Percentiles rank a stretch among this genome's conserved stretches.
Conservation (phyloP, 1,140 invertebrate species). For the Heliconius hewitsoni region DNA sequence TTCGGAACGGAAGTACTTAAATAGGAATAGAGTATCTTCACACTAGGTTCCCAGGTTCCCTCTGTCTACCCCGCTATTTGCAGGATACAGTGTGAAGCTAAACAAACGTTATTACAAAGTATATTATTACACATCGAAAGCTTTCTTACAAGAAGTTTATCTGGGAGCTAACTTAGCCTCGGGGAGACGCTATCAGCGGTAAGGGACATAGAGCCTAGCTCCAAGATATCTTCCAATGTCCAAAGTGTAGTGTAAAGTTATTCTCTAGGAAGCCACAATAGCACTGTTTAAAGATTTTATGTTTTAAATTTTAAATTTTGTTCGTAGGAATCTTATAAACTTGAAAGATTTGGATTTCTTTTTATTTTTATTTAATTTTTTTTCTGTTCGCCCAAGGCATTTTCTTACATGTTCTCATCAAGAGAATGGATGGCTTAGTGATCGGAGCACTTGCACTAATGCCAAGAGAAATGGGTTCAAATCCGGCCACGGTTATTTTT, state of each 20-base stretch:
- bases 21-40: not conserved
- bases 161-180: not conserved
- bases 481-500: too few species aligned
- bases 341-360: too few species aligned
- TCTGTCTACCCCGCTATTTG: not conserved
- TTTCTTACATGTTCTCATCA: too few species aligned
- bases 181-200: not conserved
- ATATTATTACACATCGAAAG: not conserved
- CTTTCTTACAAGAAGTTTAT: not conserved
- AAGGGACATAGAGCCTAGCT: not conserved
- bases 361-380: too few species aligned
- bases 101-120: not conserved
- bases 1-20: not conserved
- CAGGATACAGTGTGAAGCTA: not conserved
- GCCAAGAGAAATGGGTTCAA: too few species aligned
- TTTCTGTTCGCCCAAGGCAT: too few species aligned
- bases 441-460: too few species aligned
- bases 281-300: not conserved
- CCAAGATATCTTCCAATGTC: constrained; percentile 3
- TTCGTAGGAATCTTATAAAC: too few species aligned
- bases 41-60: not conserved
- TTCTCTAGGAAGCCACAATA: constrained; percentile 4
- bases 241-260: not conserved
- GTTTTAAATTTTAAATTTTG: too few species aligned
- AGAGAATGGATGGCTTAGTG: too few species aligned